Evolutionary conservation across 2,888 invertebrate species (phyloP).

Genomic region (Cataglyphis rosenhaueri): DNA sequence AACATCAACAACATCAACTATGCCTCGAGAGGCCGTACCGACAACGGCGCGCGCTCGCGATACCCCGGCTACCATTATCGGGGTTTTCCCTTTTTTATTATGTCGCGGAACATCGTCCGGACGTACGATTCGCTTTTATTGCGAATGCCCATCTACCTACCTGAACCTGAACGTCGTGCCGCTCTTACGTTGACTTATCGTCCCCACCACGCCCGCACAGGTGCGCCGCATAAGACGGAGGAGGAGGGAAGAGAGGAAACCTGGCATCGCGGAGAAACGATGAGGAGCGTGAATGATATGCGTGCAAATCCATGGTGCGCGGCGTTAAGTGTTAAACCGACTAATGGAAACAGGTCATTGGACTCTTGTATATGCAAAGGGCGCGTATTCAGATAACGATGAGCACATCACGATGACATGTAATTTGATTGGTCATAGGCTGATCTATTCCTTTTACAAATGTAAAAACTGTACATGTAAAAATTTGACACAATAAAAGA

Average conservation of each 20-base stretch:
- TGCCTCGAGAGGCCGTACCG: conserved; percentile 47
- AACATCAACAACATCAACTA: conserved; percentile 79
- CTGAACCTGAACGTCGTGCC: conserved; percentile 35
- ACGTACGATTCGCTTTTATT: conserved; percentile 75
- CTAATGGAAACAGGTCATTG: conserved; percentile 70
- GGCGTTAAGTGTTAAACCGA: conserved; percentile 68
- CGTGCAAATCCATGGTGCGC: conserved; percentile 66
- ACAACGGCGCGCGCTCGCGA: conserved; percentile 47
- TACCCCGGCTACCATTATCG: conserved; percentile 69
- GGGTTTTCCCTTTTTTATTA: conserved; percentile 69
- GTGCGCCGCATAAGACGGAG: conserved; percentile 54
- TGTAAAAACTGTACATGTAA: background rate
- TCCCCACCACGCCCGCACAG: conserved; percentile 42
- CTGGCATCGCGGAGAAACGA: conserved; percentile 49
- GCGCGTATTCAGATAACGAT: conserved; percentile 47
- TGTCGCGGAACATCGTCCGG: conserved; percentile 65
- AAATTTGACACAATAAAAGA: conserved; percentile 2
- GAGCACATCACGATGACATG: conserved; percentile 20
- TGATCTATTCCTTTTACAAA: background rate
- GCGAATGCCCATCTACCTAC: conserved; percentile 46
- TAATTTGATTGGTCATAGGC: conserved; percentile 2
- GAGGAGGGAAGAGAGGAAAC: background rate
- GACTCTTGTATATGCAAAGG: conserved; percentile 50
- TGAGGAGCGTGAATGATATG: conserved; percentile 65
- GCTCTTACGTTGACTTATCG: conserved; percentile 62